Evolutionary conservation across 2,113 vertebrate species (phyloP), one percentile per base, ranked within the genome.

Genomic region (Cephalophus harveyi): DNA sequence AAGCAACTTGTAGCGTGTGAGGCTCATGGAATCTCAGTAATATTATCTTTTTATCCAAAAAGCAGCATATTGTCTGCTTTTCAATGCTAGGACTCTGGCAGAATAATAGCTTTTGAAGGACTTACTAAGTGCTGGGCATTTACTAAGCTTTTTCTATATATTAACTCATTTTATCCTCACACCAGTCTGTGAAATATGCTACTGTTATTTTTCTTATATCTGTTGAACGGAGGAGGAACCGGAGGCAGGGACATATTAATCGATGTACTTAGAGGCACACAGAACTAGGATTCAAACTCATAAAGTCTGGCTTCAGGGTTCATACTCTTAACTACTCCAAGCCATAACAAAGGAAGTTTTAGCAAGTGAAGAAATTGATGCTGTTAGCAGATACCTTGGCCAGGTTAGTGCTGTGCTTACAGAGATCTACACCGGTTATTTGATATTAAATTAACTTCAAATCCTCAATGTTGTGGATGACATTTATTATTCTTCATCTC

Each of bases 181-280:
- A 52, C 27, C 67, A 43, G 21, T 92, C 83, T 95, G 11, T 74
- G 86, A 94, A 91, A 90, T 87, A 93, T 67, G 81, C 67, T 94
- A n/a, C 46, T 40, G 21, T 87, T 89, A 52, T 67, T 95, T 86
- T 81, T 19, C 36, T 96, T 27, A 3, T 40, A 9, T 71, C 2
- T 50, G 88, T 89, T 62, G 81, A 89, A 89, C 23, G 82, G 11
- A 57, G 67, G 82, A 91, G 67, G 89, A 90, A 90, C 10, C 14
- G 30, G 23, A 83, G 57, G n/a, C 74, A 76, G 40, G 89, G 64
- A 84, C 43, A 87, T 54, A n/a, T 54, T 84, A 87, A 40, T 81
- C 92, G 92, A 82, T 15, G 78, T 94, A 40, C 64, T 92, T 90
- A 92, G 81, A 74, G 64, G 27, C 33, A 62, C 76, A 92, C 2